Evolutionary conservation across 2,888 invertebrate species (phyloP).

Genomic region (Drosophila putrida): DNA sequence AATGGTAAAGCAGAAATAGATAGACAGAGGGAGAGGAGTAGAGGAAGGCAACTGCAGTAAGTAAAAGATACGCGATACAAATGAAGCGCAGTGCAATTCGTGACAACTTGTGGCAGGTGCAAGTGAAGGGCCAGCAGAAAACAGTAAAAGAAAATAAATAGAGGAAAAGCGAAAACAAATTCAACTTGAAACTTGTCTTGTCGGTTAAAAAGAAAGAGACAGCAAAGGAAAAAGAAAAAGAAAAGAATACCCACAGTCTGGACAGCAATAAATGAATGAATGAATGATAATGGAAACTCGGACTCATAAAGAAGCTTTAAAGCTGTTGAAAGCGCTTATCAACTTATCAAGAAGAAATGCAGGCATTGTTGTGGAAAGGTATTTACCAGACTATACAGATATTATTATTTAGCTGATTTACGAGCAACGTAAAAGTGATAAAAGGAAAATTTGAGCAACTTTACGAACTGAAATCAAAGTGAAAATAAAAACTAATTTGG

Average conservation of each 20-base stretch:
- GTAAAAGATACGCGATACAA: slow-evolving; percentile 44
- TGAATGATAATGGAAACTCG: slow-evolving; percentile 29
- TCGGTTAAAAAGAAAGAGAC: neutral
- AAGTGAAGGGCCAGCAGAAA: slow-evolving; percentile 10
- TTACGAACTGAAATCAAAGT: slow-evolving; percentile 12
- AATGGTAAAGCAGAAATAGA: neutral
- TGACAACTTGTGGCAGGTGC: slow-evolving; percentile 56
- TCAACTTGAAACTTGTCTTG: slow-evolving; percentile 9
- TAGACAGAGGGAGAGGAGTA: neutral
- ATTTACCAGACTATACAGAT: neutral
- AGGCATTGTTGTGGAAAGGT: slow-evolving; percentile 4
- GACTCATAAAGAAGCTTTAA: slow-evolving; percentile 36
- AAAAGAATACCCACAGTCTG: slow-evolving; percentile 9
- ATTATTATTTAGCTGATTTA: slow-evolving; percentile 24
- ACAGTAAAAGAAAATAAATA: no score
- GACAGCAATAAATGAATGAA: slow-evolving; percentile 41
- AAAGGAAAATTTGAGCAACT: slow-evolving; percentile 7
- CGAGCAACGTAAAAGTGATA: neutral
- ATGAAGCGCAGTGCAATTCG: slow-evolving; percentile 55
- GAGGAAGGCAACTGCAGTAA: slow-evolving; percentile 3
- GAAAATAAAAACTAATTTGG: slow-evolving; percentile 8
- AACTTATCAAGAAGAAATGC: slow-evolving; percentile 6
- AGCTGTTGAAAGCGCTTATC: slow-evolving; percentile 15
- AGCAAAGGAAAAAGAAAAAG: neutral
- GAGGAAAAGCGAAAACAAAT: slow-evolving; percentile 10